Percentiles rank a stretch among this genome's conserved stretches.
phyloP scores from a whole-genome alignment of 2,797 vertebrate genomes.

The Uromys caudimaculatus region DNA sequence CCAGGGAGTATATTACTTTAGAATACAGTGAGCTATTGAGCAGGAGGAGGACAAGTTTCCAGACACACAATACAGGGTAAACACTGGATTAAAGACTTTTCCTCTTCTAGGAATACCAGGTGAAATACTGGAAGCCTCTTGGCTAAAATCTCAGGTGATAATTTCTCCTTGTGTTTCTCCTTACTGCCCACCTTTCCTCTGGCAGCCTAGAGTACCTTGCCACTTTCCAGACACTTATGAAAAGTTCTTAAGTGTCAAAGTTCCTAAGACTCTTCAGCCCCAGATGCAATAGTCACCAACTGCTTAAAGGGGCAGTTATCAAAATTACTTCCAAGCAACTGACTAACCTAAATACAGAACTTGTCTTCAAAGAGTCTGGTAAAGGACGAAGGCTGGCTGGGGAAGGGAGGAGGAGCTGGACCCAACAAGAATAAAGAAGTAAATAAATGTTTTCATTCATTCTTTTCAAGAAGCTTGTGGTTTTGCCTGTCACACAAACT shows the following conservation, averaged over 20 bases:
- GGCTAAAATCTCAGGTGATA: constrained; percentile 4
- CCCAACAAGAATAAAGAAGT: background rate
- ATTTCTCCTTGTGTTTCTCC: constrained; percentile 21
- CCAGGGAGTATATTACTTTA: constrained; percentile 59
- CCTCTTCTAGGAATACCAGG: constrained; percentile 30
- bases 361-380: background rate
- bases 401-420: background rate
- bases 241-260: background rate
- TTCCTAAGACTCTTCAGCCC: background rate
- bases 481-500: background rate
- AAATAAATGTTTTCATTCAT: background rate
- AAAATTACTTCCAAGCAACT: constrained; percentile 34
- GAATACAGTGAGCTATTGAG: background rate
- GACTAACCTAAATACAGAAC: constrained; percentile 66
- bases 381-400: background rate
- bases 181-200: background rate
- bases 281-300: constrained; percentile 12
- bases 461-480: constrained; percentile 33
- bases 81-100: background rate
- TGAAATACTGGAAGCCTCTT: background rate
- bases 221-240: background rate
- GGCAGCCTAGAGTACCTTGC: background rate
- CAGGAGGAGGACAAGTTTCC: constrained; percentile 50
- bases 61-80: constrained; percentile 2
- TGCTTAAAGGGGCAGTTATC: constrained; percentile 36